These are phyloP conservation scores for Drosophila basisetae DNA, from an alignment of 2,888 invertebrate genomes.

Conservation along the genomic window DNA sequence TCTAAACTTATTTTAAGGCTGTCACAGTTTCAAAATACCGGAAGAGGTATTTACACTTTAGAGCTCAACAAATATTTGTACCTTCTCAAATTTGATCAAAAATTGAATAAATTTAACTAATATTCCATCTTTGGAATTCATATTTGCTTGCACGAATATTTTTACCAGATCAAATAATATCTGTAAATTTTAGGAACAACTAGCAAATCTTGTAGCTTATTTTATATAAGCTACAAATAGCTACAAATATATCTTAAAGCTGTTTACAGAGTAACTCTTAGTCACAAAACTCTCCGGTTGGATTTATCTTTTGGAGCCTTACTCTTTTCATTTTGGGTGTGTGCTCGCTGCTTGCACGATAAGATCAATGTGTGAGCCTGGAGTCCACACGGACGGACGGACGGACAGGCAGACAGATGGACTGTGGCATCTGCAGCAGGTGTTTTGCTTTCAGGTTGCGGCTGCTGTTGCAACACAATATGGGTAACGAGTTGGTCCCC, in stretches of 20 bases:
- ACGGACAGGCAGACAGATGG: slow-evolving; percentile 3
- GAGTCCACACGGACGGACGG: slow-evolving; percentile 13
- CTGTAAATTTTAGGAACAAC: not conserved
- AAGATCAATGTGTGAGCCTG: slow-evolving; percentile 70
- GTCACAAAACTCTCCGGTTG: not conserved
- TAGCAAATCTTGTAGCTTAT: not conserved
- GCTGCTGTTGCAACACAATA: slow-evolving; percentile 61
- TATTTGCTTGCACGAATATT: not conserved
- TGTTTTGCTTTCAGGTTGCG: slow-evolving; percentile 64
- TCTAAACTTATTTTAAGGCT: not conserved
- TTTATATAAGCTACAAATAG: not conserved
- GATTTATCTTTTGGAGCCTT: slow-evolving; percentile 37
- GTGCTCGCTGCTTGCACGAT: slow-evolving; percentile 57
- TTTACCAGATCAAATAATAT: not conserved
- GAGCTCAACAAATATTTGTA: not conserved
- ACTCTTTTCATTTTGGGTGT: slow-evolving; percentile 72
- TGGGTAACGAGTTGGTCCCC: slow-evolving; percentile 72
- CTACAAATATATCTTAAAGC: no score
- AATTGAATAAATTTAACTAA: not conserved
- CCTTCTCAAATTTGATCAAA: not conserved
- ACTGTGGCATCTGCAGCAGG: slow-evolving; percentile 76
- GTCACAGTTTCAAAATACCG: not conserved
- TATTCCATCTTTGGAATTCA: not conserved
- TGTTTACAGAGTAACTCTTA: not conserved
- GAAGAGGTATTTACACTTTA: not conserved